phyloP scores from a whole-genome alignment of 2,797 vertebrate genomes.

The Triplophysa bombifrons region DNA sequence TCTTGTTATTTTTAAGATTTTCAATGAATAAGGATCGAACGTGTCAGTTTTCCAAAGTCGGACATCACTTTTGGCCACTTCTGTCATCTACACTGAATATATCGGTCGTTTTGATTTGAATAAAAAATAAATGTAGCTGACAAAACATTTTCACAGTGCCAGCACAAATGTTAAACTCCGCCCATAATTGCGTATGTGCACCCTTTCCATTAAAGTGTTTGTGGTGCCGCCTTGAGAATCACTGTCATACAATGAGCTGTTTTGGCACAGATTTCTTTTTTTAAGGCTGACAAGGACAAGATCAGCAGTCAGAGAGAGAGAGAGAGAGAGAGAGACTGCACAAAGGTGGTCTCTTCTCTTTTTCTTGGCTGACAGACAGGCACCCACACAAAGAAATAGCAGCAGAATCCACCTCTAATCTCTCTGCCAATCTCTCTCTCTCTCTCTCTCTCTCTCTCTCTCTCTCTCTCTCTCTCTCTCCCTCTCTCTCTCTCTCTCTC shows the following conservation, averaged over 20 bases:
- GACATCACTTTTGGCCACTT: too few relatives aligned
- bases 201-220: conserved; percentile 12
- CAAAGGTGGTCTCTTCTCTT: conserved; percentile 35
- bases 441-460: too few relatives aligned
- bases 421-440: conserved; percentile 54
- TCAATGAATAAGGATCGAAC: too few relatives aligned
- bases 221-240: conserved; percentile 38
- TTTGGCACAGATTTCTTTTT: conserved; percentile 57
- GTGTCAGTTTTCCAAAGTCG: too few relatives aligned
- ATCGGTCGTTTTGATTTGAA: too few relatives aligned
- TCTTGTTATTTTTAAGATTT: too few relatives aligned
- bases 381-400: conserved; percentile 56
- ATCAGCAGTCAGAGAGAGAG: conserved; percentile 46
- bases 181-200: neutral
- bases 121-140: too few relatives aligned
- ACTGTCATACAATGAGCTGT: conserved; percentile 51
- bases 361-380: conserved; percentile 55
- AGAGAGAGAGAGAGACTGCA: conserved; percentile 35
- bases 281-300: conserved; percentile 60
- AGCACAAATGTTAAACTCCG: neutral
- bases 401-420: conserved; percentile 56
- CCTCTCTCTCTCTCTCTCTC: conserved; percentile 56
- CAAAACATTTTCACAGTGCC: neutral
- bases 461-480: conserved; percentile 55
- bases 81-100: too few relatives aligned